These are phyloP conservation scores for Neodiprion pinetum DNA, from an alignment of 1,140 invertebrate species.

Conservation along the genomic window DNA sequence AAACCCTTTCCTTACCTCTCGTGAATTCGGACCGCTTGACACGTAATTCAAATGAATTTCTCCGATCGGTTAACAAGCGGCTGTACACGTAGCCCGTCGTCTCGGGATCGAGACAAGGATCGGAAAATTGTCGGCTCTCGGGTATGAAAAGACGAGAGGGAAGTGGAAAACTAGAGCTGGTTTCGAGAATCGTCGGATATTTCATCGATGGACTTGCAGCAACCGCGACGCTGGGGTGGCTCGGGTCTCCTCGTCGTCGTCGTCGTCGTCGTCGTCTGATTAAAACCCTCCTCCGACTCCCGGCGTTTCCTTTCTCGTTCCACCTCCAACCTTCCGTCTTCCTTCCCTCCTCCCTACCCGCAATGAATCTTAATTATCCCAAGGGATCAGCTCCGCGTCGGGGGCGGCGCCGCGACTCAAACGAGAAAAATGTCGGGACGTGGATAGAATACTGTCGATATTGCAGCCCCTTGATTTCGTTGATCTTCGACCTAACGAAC, in stretches of 20 bases:
- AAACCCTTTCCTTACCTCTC: too few species aligned
- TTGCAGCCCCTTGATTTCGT: background rate
- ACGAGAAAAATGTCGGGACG: constrained; percentile 1
- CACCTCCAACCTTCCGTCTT: background rate
- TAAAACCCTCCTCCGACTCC: constrained; percentile 20
- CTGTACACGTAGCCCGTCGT: background rate
- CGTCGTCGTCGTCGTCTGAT: constrained; percentile 11
- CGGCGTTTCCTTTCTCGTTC: constrained; percentile 5
- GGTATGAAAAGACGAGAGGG: too few species aligned
- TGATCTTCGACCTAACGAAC: too few species aligned
- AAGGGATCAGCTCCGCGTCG: constrained; percentile 17
- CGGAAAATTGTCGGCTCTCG: background rate
- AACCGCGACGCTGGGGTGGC: background rate
- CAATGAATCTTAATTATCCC: constrained; percentile 28
- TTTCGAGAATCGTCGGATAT: background rate
- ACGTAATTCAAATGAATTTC: background rate
- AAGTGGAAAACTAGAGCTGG: too few species aligned
- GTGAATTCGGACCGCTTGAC: too few species aligned
- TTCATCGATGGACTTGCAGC: constrained; percentile 9
- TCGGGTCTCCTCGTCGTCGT: background rate
- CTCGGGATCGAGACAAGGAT: background rate
- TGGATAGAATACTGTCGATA: background rate
- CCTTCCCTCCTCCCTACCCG: constrained; percentile 8
- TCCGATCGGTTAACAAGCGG: background rate
- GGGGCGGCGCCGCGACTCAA: background rate